Conservation (phyloP, 2,113 vertebrate genomes). For the Eurypyga helias region DNA sequence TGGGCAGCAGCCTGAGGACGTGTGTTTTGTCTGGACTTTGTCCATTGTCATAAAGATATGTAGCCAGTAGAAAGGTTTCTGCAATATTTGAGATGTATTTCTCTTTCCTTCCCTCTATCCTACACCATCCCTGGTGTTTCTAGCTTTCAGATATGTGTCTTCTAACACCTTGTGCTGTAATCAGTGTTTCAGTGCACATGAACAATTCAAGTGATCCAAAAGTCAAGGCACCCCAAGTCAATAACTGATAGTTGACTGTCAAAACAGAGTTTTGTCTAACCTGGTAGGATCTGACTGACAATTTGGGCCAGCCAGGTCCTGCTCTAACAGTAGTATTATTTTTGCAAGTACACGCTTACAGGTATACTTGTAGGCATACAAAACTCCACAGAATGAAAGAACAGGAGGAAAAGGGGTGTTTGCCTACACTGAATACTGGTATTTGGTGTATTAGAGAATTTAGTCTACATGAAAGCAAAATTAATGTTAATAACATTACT, state of each 20-base stretch:
- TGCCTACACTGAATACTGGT: background rate
- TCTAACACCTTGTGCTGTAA: background rate
- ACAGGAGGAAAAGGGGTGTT: background rate
- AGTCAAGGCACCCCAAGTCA: background rate
- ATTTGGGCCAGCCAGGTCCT: background rate
- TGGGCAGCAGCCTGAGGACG: background rate
- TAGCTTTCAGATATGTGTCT: background rate
- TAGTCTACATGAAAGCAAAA: background rate
- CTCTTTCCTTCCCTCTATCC: background rate
- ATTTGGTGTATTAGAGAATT: background rate
- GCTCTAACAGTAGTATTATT: background rate
- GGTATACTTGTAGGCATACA: background rate
- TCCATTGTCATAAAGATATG: background rate
- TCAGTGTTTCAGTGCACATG: background rate
- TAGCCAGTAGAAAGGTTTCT: background rate
- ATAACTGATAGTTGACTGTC: background rate
- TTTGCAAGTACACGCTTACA: background rate
- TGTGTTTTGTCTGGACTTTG: background rate
- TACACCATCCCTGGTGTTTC: background rate
- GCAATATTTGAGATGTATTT: background rate
- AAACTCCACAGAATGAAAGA: background rate
- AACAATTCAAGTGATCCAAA: background rate
- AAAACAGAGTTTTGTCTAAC: background rate
- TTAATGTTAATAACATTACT: background rate
- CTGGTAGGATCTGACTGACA: background rate